phyloP scores from a whole-genome alignment of 2,113 vertebrate genomes.

The Mungos mungo region DNA sequence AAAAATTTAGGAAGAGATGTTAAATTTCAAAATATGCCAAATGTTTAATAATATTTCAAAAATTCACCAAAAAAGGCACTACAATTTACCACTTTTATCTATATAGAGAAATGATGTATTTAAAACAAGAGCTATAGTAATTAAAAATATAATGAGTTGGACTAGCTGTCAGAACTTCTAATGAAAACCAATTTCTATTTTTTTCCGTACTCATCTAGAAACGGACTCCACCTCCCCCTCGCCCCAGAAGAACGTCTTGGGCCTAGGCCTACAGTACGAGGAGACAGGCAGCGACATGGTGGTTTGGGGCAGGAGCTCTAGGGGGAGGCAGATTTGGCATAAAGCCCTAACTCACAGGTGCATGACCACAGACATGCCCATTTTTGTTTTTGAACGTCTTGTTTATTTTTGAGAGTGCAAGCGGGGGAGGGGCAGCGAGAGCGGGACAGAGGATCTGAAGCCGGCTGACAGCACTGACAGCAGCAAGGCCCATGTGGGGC shows the following conservation, averaged over 20 bases:
- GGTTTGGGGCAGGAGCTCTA: not conserved
- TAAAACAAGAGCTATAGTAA: not conserved
- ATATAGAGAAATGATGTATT: not conserved
- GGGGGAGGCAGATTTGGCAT: not conserved
- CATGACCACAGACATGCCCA: not conserved
- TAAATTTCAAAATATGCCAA: constrained; percentile 26
- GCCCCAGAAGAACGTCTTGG: not conserved
- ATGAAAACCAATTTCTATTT: not conserved
- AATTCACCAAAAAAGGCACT: not conserved
- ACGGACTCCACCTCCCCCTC: not conserved
- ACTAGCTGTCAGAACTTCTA: not conserved
- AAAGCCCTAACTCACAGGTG: not conserved
- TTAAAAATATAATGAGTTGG: constrained; percentile 15
- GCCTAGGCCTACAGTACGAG: not conserved
- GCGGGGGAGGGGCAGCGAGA: too few relatives aligned
- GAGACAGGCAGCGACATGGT: accelerated
- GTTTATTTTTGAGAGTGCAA: too few relatives aligned
- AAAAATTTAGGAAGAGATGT: not conserved
- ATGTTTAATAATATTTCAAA: constrained; percentile 51
- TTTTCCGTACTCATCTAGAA: not conserved
- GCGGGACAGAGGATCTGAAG: too few relatives aligned
- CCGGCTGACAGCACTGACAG: too few relatives aligned
- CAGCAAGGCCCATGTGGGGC: too few relatives aligned
- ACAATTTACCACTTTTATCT: not conserved
- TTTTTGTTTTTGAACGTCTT: not conserved